Evolutionary conservation across 2,888 invertebrate genomes (phyloP).

Genomic region (Meteorus cinctellus): DNA sequence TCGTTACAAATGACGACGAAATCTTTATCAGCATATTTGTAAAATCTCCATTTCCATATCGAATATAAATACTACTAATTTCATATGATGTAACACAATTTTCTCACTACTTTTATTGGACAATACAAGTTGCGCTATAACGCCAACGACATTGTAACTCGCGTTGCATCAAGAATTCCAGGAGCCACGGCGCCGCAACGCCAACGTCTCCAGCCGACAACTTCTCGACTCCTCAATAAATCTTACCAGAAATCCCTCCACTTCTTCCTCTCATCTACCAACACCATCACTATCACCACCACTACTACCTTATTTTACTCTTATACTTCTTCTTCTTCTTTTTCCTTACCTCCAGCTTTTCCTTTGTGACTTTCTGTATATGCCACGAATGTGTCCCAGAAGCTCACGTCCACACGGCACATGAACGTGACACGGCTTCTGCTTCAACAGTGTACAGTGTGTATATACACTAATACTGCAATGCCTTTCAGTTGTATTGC

Average conservation of each 20-base stretch:
- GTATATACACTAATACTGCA: conserved; percentile 23
- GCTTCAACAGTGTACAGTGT: conserved; percentile 19
- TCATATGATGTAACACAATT: too few species aligned
- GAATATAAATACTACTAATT: too few species aligned
- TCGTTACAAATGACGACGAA: background rate
- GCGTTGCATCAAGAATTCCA: conserved; percentile 6
- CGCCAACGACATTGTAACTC: background rate
- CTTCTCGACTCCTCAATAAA: conserved; percentile 60
- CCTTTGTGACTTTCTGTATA: conserved; percentile 43
- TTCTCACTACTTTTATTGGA: background rate
- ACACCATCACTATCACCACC: conserved; percentile 45
- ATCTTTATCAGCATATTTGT: too few species aligned
- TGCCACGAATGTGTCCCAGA: conserved; percentile 41
- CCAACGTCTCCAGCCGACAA: conserved; percentile 53
- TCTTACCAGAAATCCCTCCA: conserved; percentile 39
- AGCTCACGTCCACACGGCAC: conserved; percentile 21
- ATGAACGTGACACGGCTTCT: conserved; percentile 30
- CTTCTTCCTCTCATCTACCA: conserved; percentile 55
- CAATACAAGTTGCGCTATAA: conserved; percentile 22
- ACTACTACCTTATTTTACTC: conserved; percentile 36
- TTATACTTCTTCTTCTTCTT: conserved; percentile 44
- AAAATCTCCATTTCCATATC: too few species aligned
- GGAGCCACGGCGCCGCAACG: conserved; percentile 35
- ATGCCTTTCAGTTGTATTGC: background rate
- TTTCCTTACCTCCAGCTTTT: conserved; percentile 14